Base-by-base conservation (phyloP, 64 coral and sea anemone genomes). In the Actinia tenebrosa region DNA sequence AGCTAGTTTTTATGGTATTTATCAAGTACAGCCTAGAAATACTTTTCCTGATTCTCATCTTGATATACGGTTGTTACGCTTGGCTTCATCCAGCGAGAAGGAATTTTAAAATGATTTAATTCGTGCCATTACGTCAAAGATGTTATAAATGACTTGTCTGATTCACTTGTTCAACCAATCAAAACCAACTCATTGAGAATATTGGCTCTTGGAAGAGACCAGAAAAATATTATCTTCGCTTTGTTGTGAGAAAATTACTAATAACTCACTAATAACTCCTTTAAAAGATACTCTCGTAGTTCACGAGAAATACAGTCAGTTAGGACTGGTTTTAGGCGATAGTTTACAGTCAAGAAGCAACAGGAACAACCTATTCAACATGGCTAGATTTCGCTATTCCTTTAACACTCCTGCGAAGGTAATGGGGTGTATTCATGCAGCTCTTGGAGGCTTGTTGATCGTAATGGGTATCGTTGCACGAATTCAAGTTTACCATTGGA, bases 391-490 rank as follows among this genome's bases (percentile, higher is more conserved):
- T 81, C 44, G 79, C 4, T 85, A 85, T 44, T 85, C 83, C 43
- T 85, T 85, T 64, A 85, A 85, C 53, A 85, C 83, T 7, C 83
- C 58, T 17, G 83, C 83, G 0, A 85, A 85, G 63, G 83, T 85
- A 22, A 30, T 85, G 30, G 83, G 83, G 22, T 59, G 53, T 26
- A 63, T 85, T 45, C 50, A 61, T n/a, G 83, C 83, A 7, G 60
- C 55, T 60, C 13, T 85, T 61, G 83, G 83, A 53, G 83, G 83
- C 2, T 54, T 85, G 22, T 60, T 85, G 30, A 64, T 85, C n/a
- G 30, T 85, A 9, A 53, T 85, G 26, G 83, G 83, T 10, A 85
- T 85, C 53, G 30, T 61, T 26, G 83, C 60, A 15, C 8, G 83
- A n/a, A 58, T 85, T 61, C 83, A 85, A 30, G 83, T 85, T 3